Conservation (phyloP, 2,888 invertebrate genomes). For the Carpatolechia fugitivella region DNA sequence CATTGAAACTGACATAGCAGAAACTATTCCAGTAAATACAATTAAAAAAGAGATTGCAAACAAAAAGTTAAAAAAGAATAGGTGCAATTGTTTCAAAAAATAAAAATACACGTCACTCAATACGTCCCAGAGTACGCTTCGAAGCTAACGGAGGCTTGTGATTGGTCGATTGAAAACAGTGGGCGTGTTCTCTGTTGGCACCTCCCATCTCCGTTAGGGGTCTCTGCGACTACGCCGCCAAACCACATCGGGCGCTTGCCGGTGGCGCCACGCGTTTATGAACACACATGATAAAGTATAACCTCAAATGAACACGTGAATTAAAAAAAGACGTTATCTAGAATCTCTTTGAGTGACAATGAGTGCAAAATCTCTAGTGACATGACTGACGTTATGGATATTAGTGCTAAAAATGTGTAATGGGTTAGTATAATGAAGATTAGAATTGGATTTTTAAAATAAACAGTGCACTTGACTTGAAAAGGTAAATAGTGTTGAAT, state of each 20-base stretch:
- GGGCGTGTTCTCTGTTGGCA: slow-evolving; percentile 55
- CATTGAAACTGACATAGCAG: slow-evolving; percentile 56
- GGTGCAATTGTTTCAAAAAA: slow-evolving; percentile 62
- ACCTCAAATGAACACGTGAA: slow-evolving; percentile 30
- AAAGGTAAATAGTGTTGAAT: neutral
- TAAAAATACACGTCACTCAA: slow-evolving; percentile 65
- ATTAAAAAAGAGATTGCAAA: slow-evolving; percentile 45
- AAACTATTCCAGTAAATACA: slow-evolving; percentile 43
- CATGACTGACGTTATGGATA: slow-evolving; percentile 20
- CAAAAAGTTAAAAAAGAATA: slow-evolving; percentile 47
- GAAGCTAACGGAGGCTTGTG: slow-evolving; percentile 44
- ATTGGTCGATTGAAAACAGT: slow-evolving; percentile 50
- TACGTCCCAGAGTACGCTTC: slow-evolving; percentile 72
- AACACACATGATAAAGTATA: slow-evolving; percentile 47
- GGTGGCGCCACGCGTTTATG: slow-evolving; percentile 67
- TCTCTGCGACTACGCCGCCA: slow-evolving; percentile 54
- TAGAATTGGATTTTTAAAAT: slow-evolving; percentile 31
- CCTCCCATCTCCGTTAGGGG: slow-evolving; percentile 68
- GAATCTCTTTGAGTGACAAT: slow-evolving; percentile 19
- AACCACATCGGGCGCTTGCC: slow-evolving; percentile 73
- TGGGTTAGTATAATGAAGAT: slow-evolving; percentile 25
- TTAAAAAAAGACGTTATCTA: slow-evolving; percentile 25
- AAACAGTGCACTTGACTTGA: slow-evolving; percentile 14
- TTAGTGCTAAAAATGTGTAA: slow-evolving; percentile 18
- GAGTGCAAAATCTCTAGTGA: slow-evolving; percentile 18